Conservation (phyloP, 2,797 vertebrate species). For the Acestrorhynchus altus region DNA sequence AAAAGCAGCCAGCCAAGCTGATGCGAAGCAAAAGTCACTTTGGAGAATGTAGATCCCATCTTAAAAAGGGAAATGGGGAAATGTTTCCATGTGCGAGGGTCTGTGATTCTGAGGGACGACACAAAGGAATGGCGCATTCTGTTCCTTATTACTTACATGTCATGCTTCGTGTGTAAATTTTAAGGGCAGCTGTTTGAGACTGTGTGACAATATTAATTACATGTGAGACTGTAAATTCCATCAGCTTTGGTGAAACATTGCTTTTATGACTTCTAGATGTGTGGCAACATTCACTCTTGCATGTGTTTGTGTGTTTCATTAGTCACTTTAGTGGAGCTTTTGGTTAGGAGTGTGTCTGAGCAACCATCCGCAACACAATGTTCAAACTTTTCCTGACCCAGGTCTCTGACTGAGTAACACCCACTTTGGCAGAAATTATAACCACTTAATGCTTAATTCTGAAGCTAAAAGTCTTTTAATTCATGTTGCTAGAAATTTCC, state of each 20-base stretch:
- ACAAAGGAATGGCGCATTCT: constrained; percentile 20
- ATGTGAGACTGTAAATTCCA: constrained; percentile 27
- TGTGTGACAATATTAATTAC: constrained; percentile 19
- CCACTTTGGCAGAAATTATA: too few species aligned
- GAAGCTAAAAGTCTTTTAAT: too few species aligned
- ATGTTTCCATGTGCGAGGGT: constrained; percentile 22
- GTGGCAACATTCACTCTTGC: background rate
- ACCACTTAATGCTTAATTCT: too few species aligned
- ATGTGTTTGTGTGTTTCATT: constrained; percentile 5
- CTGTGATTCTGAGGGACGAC: background rate
- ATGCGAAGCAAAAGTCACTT: constrained; percentile 28
- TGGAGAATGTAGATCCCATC: constrained; percentile 25
- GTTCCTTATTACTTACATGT: constrained; percentile 26
- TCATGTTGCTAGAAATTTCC: too few species aligned
- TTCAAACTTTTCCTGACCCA: background rate
- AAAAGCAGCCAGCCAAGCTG: constrained; percentile 40
- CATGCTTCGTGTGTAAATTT: constrained; percentile 11
- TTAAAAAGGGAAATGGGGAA: constrained; percentile 24
- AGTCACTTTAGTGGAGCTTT: background rate
- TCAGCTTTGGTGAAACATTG: background rate
- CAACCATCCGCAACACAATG: background rate
- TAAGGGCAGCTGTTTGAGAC: constrained; percentile 31
- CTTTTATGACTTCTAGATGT: background rate
- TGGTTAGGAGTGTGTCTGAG: background rate
- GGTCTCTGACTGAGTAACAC: background rate